Evolutionary conservation across 1,140 invertebrate genomes (phyloP).

Genomic region (Doryteuthis pealeii): DNA sequence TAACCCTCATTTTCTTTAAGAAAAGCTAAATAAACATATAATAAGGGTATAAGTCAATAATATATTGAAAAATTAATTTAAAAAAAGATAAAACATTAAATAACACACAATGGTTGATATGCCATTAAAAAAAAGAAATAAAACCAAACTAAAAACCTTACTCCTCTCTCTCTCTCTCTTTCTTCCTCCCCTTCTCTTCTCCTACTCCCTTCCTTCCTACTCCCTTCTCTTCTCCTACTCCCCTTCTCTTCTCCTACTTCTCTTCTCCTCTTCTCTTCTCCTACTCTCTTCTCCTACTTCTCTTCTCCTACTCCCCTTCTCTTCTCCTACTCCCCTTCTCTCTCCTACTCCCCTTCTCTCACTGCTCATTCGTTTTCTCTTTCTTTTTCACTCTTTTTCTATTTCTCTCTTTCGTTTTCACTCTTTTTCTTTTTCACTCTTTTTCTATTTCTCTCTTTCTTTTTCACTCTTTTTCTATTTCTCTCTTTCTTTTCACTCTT

Average conservation of each 20-base stretch:
- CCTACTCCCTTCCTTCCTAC: background rate
- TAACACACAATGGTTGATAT: too few species aligned
- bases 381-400: background rate
- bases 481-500: background rate
- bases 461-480: background rate
- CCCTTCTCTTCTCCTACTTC: conserved; percentile 12
- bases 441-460: background rate
- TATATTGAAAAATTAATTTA: too few species aligned
- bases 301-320: conserved; percentile 12
- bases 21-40: too few species aligned
- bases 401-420: background rate
- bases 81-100: too few species aligned
- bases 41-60: too few species aligned
- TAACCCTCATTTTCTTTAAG: too few species aligned
- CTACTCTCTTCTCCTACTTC: conserved; percentile 5
- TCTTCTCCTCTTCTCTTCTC: background rate
- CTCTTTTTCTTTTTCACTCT: background rate
- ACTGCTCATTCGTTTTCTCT: background rate
- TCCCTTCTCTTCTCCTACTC: background rate
- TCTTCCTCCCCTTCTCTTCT: background rate
- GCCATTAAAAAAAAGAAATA: too few species aligned
- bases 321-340: background rate
- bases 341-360: background rate
- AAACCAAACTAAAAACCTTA: too few species aligned
- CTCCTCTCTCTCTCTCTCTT: background rate